phyloP scores from a whole-genome alignment of 92 coral and sea anemone species.

The Heteractis magnifica region DNA sequence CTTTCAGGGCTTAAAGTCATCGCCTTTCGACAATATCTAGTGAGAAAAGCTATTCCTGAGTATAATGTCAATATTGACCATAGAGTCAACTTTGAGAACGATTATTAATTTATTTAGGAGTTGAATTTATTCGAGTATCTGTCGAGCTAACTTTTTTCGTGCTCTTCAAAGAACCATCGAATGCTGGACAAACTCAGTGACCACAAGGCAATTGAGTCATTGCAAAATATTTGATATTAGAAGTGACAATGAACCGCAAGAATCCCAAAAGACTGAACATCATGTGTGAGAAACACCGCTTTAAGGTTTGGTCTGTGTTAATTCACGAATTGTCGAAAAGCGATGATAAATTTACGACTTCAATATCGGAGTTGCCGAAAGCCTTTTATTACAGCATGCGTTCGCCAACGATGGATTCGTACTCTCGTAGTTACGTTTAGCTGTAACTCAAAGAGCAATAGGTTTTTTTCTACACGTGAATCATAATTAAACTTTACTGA shows the following conservation, averaged over 20 bases:
- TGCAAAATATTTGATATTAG: neutral
- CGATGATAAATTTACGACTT: conserved; percentile 5
- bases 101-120: neutral
- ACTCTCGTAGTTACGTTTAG: neutral
- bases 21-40: neutral
- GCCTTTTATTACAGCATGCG: neutral
- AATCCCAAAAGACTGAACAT: neutral
- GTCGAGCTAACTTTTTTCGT: neutral
- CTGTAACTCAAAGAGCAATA: neutral
- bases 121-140: neutral
- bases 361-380: neutral
- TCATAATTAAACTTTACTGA: neutral
- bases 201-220: neutral
- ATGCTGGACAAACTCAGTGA: neutral
- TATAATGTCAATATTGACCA: neutral
- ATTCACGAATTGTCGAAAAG: conserved; percentile 8
- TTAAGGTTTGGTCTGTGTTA: neutral
- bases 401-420: neutral
- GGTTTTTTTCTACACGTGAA: neutral
- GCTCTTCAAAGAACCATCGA: no score
- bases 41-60: neutral
- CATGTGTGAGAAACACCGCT: conserved; percentile 5
- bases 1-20: neutral
- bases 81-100: neutral
- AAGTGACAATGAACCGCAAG: conserved; percentile 2